Percentiles rank a stretch among this genome's conserved stretches.
Conservation (phyloP, 2,113 vertebrate genomes). For the Hiodon tergisus region DNA sequence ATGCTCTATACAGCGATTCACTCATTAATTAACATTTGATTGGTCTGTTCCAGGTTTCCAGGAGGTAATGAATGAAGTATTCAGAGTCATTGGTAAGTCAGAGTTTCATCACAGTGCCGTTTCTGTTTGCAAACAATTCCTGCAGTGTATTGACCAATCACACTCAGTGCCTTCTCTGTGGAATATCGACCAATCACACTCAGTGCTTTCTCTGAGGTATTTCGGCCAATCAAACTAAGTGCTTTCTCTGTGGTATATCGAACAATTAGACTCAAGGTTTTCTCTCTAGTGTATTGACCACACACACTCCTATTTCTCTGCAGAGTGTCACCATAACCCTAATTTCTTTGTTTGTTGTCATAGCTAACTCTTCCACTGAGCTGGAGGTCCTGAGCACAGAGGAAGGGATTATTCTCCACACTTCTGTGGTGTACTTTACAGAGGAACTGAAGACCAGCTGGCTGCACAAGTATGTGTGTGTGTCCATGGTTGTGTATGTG, state of each 20-base stretch:
- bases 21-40: slow-evolving; percentile 3
- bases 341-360: slow-evolving; percentile 25
- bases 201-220: too few species aligned
- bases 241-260: too few species aligned
- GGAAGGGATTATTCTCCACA: slow-evolving; percentile 86
- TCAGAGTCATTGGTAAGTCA: slow-evolving; percentile 87
- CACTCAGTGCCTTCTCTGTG: too few species aligned
- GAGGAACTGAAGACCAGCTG: slow-evolving; percentile 84
- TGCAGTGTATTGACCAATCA: background rate
- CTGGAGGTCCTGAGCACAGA: slow-evolving; percentile 85
- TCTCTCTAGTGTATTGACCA: too few species aligned
- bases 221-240: too few species aligned
- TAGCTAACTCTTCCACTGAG: slow-evolving; percentile 82
- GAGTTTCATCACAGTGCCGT: background rate
- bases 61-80: slow-evolving; percentile 88
- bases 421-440: slow-evolving; percentile 73
- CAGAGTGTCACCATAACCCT: background rate
- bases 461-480: slow-evolving; percentile 69
- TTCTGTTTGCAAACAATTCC: background rate
- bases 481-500: background rate
- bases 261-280: too few species aligned
- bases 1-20: background rate
- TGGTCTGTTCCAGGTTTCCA: slow-evolving; percentile 74
- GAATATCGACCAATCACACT: too few species aligned
- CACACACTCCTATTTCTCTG: background rate